Evolutionary conservation across 2,113 vertebrate species (phyloP), one percentile per base, ranked within the genome.

Genomic region (Andinoacara biseriatus): DNA sequence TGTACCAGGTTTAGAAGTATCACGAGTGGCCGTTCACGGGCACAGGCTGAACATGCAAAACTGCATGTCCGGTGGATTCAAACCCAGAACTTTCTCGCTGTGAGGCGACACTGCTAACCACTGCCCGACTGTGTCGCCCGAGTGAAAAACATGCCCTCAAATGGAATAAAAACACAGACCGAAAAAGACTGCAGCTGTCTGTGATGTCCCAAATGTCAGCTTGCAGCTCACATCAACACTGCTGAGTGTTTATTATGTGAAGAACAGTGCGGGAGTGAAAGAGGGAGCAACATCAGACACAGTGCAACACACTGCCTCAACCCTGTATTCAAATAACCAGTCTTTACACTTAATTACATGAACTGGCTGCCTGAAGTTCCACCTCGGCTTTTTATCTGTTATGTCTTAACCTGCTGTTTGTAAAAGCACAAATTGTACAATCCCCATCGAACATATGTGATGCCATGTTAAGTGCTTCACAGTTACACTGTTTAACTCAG

Each of bases 401-500:
- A 57, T 58, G 49, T 24, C 86, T 75, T 57, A 87, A 81, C 81
- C 56, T 75, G 87, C 80, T 65, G 82, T 77, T 78, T 76, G 72
- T 18, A 69, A 77, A 81, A 80, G 75, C 17, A 65, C 62, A 59
- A 88, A 76, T 18, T 60, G 67, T 62, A 59, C 86, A 82, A 58
- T 81, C 67, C 57, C 18, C 22, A 17, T 57, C 43, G 46, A 81
- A 87, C 81, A 88, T 77, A 86, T 80, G 86, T 86, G 77, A 74
- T 65, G 26, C 87, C 77, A 2, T 78, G 62, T 86, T 86, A 78
- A 87, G 61, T 24, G 83, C 59, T 85, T 83, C 76, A 65, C 89
- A 82, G 81, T 87, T 84, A 62, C 83, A 74, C 63, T 77, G 80
- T 90, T 87, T 56, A 81, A 87, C 87, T 90, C 87, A 79, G 87